phyloP scores from a whole-genome alignment of 2,888 invertebrate genomes.

The Thymelicus sylvestris region DNA sequence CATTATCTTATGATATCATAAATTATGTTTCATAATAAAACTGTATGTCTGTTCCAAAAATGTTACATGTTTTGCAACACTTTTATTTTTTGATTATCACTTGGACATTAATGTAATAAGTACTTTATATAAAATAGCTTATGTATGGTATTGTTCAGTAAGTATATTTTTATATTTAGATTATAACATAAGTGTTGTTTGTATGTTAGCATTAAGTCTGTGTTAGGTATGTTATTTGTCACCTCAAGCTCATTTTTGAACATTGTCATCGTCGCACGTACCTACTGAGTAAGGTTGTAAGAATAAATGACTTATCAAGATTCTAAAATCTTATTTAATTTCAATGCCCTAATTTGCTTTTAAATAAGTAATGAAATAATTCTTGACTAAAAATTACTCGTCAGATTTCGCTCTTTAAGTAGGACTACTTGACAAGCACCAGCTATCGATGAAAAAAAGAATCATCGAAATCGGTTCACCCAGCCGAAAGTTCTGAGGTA shows the following conservation, averaged over 20 bases:
- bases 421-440: too few relatives aligned
- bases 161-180: conserved; percentile 25
- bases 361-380: too few relatives aligned
- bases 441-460: too few relatives aligned
- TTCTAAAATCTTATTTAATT: conserved; percentile 1
- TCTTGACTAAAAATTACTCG: too few relatives aligned
- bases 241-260: conserved; percentile 15
- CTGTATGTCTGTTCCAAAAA: not conserved
- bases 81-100: not conserved
- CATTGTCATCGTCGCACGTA: conserved; percentile 11
- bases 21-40: not conserved
- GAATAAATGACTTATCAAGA: conserved; percentile 20
- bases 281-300: conserved; percentile 22
- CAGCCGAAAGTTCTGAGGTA: too few relatives aligned
- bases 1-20: not conserved
- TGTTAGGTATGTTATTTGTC: conserved; percentile 16
- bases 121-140: too few relatives aligned
- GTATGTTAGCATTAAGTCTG: conserved; percentile 19
- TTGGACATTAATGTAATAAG: not conserved
- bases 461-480: too few relatives aligned
- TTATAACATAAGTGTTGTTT: conserved; percentile 26
- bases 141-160: conserved; percentile 12
- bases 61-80: not conserved
- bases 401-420: too few relatives aligned
- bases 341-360: not conserved